phyloP scores from a whole-genome alignment of 2,888 invertebrate species.

The Orthosia gracilis region DNA sequence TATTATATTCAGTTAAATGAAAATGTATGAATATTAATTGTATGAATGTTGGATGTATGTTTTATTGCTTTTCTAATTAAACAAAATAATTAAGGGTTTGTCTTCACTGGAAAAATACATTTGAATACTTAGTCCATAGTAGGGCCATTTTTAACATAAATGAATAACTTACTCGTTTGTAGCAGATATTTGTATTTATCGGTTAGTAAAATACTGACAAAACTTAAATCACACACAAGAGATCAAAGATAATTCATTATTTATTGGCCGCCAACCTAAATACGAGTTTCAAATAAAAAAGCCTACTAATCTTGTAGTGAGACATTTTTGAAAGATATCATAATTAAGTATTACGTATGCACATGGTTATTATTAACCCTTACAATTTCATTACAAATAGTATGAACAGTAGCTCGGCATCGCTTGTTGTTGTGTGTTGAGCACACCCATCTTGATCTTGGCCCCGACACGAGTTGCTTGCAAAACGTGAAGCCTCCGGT shows the following conservation, averaged over 20 bases:
- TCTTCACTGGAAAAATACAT: too few relatives aligned
- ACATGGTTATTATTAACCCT: slow-evolving; percentile 65
- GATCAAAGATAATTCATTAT: too few relatives aligned
- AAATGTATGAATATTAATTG: background rate
- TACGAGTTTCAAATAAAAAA: background rate
- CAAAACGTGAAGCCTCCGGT: slow-evolving; percentile 70
- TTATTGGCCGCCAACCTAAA: too few relatives aligned
- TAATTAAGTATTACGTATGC: slow-evolving; percentile 38
- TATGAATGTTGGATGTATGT: too few relatives aligned
- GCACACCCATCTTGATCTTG: slow-evolving; percentile 71
- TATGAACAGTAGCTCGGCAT: slow-evolving; percentile 69
- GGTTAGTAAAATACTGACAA: too few relatives aligned
- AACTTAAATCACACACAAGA: too few relatives aligned
- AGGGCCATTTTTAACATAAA: too few relatives aligned
- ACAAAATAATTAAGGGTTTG: background rate
- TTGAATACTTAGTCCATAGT: too few relatives aligned
- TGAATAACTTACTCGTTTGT: too few relatives aligned
- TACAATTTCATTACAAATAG: slow-evolving; percentile 58
- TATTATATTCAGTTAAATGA: background rate
- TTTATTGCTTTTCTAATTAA: background rate
- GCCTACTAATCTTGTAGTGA: background rate
- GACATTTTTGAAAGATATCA: background rate
- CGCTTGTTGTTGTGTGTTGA: slow-evolving; percentile 71
- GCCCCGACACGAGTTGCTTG: slow-evolving; percentile 53
- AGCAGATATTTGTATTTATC: too few relatives aligned